A percentile compares a stretch with the other conserved stretches of the same genome.
phyloP scores from a whole-genome alignment of 2,888 invertebrate species.

The Antheraea yamamai region DNA sequence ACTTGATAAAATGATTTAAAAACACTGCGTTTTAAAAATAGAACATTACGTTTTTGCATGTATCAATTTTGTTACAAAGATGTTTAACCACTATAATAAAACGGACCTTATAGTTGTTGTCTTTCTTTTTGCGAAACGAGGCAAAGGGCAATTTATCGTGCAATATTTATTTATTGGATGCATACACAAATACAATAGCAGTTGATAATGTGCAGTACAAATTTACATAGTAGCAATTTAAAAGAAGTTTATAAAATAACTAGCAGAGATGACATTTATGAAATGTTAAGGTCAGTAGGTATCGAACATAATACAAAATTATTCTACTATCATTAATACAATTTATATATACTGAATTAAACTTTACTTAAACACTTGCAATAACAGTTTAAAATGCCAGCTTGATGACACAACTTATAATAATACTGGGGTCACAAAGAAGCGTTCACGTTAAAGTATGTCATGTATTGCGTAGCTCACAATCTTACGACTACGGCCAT shows the following conservation, averaged over 20 bases:
- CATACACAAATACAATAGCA: slow-evolving; percentile 33
- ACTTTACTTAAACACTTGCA: background rate
- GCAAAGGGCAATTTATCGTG: slow-evolving; percentile 45
- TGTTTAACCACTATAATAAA: slow-evolving; percentile 8
- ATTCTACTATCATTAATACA: background rate
- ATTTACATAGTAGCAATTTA: background rate
- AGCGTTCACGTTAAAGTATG: background rate
- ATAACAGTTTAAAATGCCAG: background rate
- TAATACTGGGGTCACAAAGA: background rate
- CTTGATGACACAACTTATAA: background rate
- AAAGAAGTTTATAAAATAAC: background rate
- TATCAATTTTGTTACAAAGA: background rate
- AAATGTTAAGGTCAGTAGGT: too few species aligned
- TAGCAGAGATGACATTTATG: background rate
- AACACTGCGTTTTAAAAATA: background rate
- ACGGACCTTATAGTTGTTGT: slow-evolving; percentile 24
- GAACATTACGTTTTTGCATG: background rate
- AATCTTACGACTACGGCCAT: background rate
- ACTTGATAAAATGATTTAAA: background rate
- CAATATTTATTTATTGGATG: slow-evolving; percentile 41
- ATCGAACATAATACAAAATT: too few species aligned
- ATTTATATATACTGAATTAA: background rate
- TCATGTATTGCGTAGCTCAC: background rate
- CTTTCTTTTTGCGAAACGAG: slow-evolving; percentile 39
- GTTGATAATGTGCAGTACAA: slow-evolving; percentile 35